phyloP scores from a whole-genome alignment of 2,113 vertebrate genomes.

The Hypomesus transpacificus region DNA sequence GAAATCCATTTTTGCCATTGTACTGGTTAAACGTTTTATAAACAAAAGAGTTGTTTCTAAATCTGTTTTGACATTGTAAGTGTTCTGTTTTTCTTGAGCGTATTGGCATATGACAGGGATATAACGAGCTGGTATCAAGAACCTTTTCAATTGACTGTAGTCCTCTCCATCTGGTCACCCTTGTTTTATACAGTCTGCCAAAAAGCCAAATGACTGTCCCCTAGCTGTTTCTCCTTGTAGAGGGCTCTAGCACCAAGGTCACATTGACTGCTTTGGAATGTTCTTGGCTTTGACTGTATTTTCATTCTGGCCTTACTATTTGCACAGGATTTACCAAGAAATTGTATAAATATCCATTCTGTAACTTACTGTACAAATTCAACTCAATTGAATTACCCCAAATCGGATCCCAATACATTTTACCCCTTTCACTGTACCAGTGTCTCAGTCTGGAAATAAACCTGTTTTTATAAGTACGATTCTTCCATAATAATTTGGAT shows the following conservation, averaged over 20 bases:
- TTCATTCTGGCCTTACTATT: background rate
- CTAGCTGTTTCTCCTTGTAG: background rate
- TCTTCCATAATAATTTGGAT: background rate
- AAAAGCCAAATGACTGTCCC: background rate
- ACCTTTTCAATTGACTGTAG: background rate
- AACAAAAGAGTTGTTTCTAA: background rate
- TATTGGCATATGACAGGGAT: background rate
- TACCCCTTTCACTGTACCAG: background rate
- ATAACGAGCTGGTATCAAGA: background rate
- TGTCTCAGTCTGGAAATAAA: slow-evolving; percentile 1
- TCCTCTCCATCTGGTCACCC: background rate
- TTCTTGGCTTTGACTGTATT: background rate
- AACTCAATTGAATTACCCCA: too few species aligned
- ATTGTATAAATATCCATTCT: too few species aligned
- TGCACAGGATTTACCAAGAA: background rate
- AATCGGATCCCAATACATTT: background rate
- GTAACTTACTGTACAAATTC: too few species aligned
- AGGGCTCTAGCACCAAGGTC: background rate
- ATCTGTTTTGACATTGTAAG: background rate
- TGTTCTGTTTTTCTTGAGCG: background rate
- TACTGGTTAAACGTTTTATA: background rate
- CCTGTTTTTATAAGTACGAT: background rate
- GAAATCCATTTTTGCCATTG: background rate
- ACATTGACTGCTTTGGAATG: background rate
- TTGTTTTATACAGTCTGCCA: background rate